phyloP scores from a whole-genome alignment of 2,888 invertebrate species.

The Andricus quercusramuli region DNA sequence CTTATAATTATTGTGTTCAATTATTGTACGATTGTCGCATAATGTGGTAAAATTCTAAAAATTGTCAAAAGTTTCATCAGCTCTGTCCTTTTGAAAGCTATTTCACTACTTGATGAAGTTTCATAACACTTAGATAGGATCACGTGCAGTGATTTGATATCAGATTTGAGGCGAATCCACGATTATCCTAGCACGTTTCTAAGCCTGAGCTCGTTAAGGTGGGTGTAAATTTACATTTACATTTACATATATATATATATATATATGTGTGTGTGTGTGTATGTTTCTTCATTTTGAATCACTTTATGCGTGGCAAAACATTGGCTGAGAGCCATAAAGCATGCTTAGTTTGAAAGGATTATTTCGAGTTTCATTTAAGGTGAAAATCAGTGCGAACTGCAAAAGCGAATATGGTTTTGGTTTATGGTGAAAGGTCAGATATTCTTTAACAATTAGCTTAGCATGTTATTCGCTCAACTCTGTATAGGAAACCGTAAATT shows the following conservation, averaged over 20 bases:
- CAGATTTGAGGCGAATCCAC: background rate
- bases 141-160: background rate
- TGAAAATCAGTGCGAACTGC: background rate
- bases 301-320: background rate
- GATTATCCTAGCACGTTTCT: background rate
- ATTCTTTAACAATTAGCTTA: constrained; percentile 26
- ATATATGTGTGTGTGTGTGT: too few relatives aligned
- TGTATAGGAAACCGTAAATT: background rate
- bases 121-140: background rate
- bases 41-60: too few relatives aligned
- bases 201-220: background rate
- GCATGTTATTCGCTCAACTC: constrained; percentile 1
- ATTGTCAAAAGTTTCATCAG: too few relatives aligned
- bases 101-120: background rate
- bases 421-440: constrained; percentile 8
- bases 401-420: constrained; percentile 2
- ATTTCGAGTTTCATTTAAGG: background rate
- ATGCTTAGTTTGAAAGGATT: background rate
- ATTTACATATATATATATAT: too few relatives aligned
- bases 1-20: too few relatives aligned
- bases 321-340: background rate
- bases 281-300: background rate
- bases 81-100: too few relatives aligned
- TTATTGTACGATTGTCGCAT: too few relatives aligned
- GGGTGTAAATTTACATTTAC: too few relatives aligned